Evolutionary conservation across 2,797 vertebrate genomes (phyloP), one percentile per base, ranked within the genome.

Genomic region (Anabas testudineus): DNA sequence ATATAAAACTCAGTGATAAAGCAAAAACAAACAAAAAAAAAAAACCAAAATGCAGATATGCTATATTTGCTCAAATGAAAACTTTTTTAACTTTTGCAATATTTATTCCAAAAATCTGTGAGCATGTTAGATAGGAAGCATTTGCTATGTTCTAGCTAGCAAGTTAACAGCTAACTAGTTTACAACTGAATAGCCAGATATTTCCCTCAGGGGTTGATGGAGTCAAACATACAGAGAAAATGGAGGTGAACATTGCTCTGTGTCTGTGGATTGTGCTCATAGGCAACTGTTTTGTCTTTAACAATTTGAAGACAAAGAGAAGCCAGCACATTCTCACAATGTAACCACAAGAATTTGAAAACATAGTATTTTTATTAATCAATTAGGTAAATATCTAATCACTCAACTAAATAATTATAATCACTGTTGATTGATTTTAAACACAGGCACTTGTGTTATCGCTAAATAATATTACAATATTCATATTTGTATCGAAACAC

Each of bases 1-100:
- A 39, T 69, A 55, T 47, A 64, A 67, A 37, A 21, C 59, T 69
- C 60, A 58, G 69, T 18, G 16, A 16, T 19, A 37, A 56, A 16
- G 30, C 18, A 14, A 54, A 30, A 71, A 74, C 43, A 24, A 16
- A 55, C 26, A 47, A 28, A 46, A 22, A 42, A 47, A n/a, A n/a
- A n/a, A n/a, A n/a, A n/a, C n/a, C n/a, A n/a, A n/a, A 13, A 28
- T 53, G 64, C 24, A 57, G 21, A 49, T 67, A 57, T 55, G 34
- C 36, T 24, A 13, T 16, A 36, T 62, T 49, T 54, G 21, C 41
- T 28, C 1, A 55, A 66, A 83, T 63, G n/a, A 56, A 65, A 57
- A 22, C 43, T 52, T 21, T 26, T 30, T 22, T 3, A 10, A 32
- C 30, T 51, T 58, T 34, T 39, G 34, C 12, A 13, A 36, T 2